These are phyloP conservation scores for Cyprinodon variegatus DNA, from an alignment of 2,113 vertebrate species.

Conservation along the genomic window DNA sequence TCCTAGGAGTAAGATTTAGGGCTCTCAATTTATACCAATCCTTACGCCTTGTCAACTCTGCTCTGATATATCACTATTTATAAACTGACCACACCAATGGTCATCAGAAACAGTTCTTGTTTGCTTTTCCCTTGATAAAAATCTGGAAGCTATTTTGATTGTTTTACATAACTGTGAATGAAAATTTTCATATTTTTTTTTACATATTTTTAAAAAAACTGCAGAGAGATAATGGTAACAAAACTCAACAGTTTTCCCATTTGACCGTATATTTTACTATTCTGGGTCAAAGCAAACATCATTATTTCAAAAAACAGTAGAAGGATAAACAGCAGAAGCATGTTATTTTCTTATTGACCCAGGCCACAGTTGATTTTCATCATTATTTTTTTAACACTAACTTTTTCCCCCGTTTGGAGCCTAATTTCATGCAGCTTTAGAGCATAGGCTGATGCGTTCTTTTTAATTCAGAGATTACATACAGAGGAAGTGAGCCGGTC, in stretches of 20 bases:
- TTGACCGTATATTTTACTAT: too few relatives aligned
- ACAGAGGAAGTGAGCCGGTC: not conserved
- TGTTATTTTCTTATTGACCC: not conserved
- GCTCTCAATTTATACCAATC: not conserved
- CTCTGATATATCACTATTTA: not conserved
- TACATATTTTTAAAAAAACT: too few relatives aligned
- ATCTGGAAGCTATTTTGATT: not conserved
- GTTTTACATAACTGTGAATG: not conserved
- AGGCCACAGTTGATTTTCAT: not conserved
- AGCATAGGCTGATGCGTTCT: conserved; percentile 9
- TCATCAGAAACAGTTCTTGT: not conserved
- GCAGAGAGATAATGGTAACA: too few relatives aligned
- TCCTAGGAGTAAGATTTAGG: not conserved
- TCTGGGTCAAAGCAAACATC: too few relatives aligned
- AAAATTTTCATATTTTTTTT: not conserved
- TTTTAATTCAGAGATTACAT: conserved; percentile 14
- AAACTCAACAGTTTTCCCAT: too few relatives aligned
- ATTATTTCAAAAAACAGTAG: too few relatives aligned
- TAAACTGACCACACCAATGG: not conserved
- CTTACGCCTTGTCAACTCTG: not conserved
- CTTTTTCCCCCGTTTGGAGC: conserved; percentile 1
- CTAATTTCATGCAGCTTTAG: conserved; percentile 6
- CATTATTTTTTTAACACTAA: not conserved
- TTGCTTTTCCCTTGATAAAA: not conserved
- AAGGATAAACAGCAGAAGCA: too few relatives aligned